phyloP scores from a whole-genome alignment of 2,113 vertebrate species.

The Pteropus alecto region DNA sequence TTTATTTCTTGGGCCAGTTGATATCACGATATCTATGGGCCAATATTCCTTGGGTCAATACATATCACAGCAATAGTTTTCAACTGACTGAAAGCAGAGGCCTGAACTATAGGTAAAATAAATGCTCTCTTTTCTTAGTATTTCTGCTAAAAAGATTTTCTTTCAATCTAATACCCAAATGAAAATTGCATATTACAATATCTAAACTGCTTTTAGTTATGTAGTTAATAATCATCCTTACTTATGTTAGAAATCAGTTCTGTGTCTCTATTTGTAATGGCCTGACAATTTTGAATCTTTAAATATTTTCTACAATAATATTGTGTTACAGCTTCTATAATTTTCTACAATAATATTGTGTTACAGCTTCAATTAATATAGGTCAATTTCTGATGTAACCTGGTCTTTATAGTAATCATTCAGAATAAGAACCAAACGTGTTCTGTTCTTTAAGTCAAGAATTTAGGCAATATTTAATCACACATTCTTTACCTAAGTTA shows the following conservation, averaged over 20 bases:
- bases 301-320: neutral
- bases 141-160: neutral
- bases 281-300: neutral
- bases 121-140: neutral
- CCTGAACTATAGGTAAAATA: neutral
- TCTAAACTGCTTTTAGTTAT: neutral
- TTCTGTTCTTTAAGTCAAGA: neutral
- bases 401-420: neutral
- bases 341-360: neutral
- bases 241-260: neutral
- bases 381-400: neutral
- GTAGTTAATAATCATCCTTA: neutral
- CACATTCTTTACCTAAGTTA: neutral
- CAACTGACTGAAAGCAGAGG: neutral
- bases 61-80: neutral
- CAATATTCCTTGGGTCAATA: neutral
- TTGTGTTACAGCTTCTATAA: neutral
- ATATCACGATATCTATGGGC: neutral
- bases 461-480: slow-evolving; percentile 9
- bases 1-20: neutral
- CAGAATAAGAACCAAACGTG: neutral
- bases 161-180: neutral
- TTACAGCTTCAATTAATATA: neutral
- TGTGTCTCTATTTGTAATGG: neutral
- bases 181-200: neutral